These are phyloP conservation scores for Proisotoma minuta DNA, from an alignment of 2,888 invertebrate species.

Conservation along the genomic window DNA sequence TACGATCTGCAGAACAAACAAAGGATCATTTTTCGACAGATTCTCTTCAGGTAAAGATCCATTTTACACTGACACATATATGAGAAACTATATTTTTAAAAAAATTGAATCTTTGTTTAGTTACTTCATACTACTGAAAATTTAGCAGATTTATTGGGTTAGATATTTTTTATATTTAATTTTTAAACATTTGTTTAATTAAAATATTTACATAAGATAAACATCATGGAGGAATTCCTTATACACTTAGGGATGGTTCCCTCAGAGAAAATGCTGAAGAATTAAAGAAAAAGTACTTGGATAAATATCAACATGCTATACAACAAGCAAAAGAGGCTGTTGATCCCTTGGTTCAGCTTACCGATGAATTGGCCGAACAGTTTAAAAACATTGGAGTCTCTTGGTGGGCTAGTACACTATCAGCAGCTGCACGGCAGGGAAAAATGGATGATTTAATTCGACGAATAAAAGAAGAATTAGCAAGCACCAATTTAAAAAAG, in stretches of 20 bases:
- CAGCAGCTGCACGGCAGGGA: slow-evolving; percentile 48
- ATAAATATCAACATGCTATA: slow-evolving; percentile 48
- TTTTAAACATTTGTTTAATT: too few relatives aligned
- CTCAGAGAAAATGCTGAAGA: slow-evolving; percentile 55
- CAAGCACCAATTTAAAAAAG: slow-evolving; percentile 26
- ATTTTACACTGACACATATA: not conserved
- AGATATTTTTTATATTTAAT: too few relatives aligned
- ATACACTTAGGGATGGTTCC: slow-evolving; percentile 56
- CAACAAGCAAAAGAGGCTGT: slow-evolving; percentile 26
- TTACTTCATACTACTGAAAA: slow-evolving; percentile 66
- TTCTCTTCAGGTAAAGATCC: slow-evolving; percentile 54
- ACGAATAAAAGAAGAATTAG: slow-evolving; percentile 38
- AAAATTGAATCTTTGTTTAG: slow-evolving; percentile 47
- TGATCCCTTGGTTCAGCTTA: slow-evolving; percentile 30
- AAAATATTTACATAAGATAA: too few relatives aligned
- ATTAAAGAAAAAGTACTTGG: slow-evolving; percentile 60
- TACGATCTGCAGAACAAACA: slow-evolving; percentile 55
- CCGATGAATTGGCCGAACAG: slow-evolving; percentile 41
- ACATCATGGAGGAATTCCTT: slow-evolving; percentile 51
- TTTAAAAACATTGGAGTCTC: slow-evolving; percentile 30
- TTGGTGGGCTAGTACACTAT: slow-evolving; percentile 53
- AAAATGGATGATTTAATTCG: slow-evolving; percentile 34
- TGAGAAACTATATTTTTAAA: not conserved
- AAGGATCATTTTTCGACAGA: slow-evolving; percentile 58
- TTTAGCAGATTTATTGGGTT: slow-evolving; percentile 57